Evolutionary conservation across 2,888 invertebrate genomes (phyloP).

Genomic region (Drosophila vallismaia): DNA sequence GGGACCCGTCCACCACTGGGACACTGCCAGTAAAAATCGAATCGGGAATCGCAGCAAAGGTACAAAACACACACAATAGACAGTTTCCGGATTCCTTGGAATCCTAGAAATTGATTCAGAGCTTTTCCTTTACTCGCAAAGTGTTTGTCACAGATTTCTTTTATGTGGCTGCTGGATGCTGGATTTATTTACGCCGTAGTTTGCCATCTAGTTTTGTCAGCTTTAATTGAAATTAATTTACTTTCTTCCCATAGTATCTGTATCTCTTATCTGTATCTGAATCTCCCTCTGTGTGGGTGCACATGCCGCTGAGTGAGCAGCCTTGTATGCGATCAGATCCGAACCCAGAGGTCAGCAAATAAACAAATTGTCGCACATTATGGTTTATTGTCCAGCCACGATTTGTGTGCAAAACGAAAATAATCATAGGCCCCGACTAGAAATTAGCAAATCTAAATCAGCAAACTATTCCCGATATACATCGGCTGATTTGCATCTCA

Average conservation of each 20-base stretch:
- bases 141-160: constrained; percentile 48
- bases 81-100: constrained; percentile 4
- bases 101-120: constrained; percentile 9
- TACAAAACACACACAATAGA: constrained; percentile 25
- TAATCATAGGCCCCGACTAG: constrained; percentile 10
- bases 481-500: constrained; percentile 27
- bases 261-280: constrained; percentile 32
- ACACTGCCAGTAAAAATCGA: constrained; percentile 64
- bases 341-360: constrained; percentile 81
- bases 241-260: constrained; percentile 68
- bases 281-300: constrained; percentile 30
- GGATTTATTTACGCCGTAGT: constrained; percentile 75
- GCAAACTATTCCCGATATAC: constrained; percentile 20
- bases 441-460: constrained; percentile 16
- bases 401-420: constrained; percentile 29
- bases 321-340: constrained; percentile 82
- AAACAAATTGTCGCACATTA: constrained; percentile 73
- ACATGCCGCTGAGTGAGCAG: constrained; percentile 65
- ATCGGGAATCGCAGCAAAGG: constrained; percentile 78
- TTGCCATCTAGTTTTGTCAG: constrained; percentile 71
- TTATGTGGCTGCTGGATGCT: constrained; percentile 31
- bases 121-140: constrained; percentile 49
- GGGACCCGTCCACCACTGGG: neutral
- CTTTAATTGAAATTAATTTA: constrained; percentile 79
- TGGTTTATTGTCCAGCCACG: constrained; percentile 50